phyloP scores from a whole-genome alignment of 2,113 vertebrate genomes.

The Bucco capensis region DNA sequence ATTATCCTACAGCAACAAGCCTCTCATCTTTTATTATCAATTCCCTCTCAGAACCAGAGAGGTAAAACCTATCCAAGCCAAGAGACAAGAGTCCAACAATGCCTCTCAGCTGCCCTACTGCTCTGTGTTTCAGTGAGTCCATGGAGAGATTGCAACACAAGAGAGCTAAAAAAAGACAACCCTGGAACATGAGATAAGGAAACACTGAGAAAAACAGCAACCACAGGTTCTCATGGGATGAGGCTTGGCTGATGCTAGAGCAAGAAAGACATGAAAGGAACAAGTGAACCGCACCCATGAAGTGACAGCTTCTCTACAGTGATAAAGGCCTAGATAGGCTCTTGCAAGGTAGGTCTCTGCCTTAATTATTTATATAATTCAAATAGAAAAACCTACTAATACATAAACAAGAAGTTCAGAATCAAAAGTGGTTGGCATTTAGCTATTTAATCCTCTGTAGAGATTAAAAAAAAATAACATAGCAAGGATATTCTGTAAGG shows the following conservation, averaged over 20 bases:
- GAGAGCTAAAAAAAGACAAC: slow-evolving; percentile 50
- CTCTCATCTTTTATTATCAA: slow-evolving; percentile 43
- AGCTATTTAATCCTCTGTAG: not conserved
- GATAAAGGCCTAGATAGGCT: slow-evolving; percentile 50
- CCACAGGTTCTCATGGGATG: slow-evolving; percentile 41
- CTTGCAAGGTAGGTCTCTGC: not conserved
- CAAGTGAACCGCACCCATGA: slow-evolving; percentile 35
- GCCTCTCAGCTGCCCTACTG: not conserved
- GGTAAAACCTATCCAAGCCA: not conserved
- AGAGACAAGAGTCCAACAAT: not conserved
- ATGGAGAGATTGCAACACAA: slow-evolving; percentile 23
- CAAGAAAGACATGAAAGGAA: slow-evolving; percentile 60
- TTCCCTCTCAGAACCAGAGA: not conserved
- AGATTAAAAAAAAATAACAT: not conserved
- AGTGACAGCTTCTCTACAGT: slow-evolving; percentile 31
- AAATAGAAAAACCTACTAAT: slow-evolving; percentile 1
- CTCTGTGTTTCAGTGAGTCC: not conserved
- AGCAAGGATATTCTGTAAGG: not conserved
- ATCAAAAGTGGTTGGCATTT: not conserved
- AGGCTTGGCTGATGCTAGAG: slow-evolving; percentile 43
- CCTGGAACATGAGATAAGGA: slow-evolving; percentile 59
- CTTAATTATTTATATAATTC: slow-evolving; percentile 22
- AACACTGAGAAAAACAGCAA: slow-evolving; percentile 56
- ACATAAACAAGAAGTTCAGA: not conserved
- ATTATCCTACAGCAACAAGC: not conserved